Evolutionary conservation across 2,888 invertebrate genomes (phyloP).

Genomic region (Lasioglossum marginatum): DNA sequence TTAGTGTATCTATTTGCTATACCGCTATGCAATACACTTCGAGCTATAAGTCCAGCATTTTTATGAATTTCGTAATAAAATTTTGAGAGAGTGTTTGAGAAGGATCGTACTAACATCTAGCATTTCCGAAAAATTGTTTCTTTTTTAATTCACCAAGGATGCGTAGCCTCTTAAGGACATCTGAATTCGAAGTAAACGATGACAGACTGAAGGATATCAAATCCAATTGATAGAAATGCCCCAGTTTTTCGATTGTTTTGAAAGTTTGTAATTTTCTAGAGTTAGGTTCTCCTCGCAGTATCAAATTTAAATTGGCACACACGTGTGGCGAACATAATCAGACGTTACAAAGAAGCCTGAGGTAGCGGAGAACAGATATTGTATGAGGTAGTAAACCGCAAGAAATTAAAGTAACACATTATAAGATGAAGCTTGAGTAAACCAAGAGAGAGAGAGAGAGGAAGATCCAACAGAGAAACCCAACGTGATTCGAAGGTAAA

Average conservation of each 20-base stretch:
- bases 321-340: background rate
- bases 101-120: too few relatives aligned
- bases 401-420: constrained; percentile 23
- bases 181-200: too few relatives aligned
- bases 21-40: too few relatives aligned
- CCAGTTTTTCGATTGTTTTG: background rate
- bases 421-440: background rate
- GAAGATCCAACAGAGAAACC: constrained; percentile 14
- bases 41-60: too few relatives aligned
- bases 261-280: background rate
- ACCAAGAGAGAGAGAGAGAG: background rate
- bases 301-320: background rate
- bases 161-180: too few relatives aligned
- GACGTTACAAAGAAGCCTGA: background rate
- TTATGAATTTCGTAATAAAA: too few relatives aligned
- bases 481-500: constrained; percentile 24
- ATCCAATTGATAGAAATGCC: too few relatives aligned
- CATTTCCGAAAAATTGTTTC: too few relatives aligned
- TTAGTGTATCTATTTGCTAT: too few relatives aligned
- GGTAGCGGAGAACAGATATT: background rate
- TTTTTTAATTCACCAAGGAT: too few relatives aligned
- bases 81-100: too few relatives aligned
- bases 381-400: constrained; percentile 10
- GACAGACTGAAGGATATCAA: too few relatives aligned
- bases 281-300: background rate